Conservation (phyloP, 1,140 invertebrate genomes). For the Conus ventricosus region DNA sequence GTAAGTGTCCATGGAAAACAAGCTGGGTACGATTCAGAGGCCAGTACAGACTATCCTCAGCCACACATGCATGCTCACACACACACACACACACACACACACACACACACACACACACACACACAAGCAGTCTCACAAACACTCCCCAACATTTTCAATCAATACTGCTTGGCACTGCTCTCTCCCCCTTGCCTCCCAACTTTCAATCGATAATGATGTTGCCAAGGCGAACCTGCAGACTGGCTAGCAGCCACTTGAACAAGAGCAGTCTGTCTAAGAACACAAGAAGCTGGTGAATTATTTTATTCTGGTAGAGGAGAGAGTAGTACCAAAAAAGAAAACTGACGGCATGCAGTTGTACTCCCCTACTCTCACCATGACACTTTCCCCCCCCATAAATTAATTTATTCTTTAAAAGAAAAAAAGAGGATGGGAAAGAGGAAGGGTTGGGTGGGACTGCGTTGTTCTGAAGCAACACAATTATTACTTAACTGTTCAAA, state of each 20-base stretch:
- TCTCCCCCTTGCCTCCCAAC: neutral
- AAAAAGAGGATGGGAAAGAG: too few species aligned
- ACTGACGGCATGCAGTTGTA: too few species aligned
- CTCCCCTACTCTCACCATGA: too few species aligned
- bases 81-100: constrained; percentile 17
- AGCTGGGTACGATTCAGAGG: neutral
- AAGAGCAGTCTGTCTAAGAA: neutral
- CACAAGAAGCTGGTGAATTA: neutral
- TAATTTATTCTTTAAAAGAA: too few species aligned
- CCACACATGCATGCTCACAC: neutral
- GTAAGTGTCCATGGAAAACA: neutral
- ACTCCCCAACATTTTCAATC: constrained; percentile 22
- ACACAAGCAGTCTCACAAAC: neutral
- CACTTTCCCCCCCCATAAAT: too few species aligned
- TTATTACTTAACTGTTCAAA: too few species aligned
- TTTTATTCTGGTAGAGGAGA: neutral
- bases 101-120: constrained; percentile 24
- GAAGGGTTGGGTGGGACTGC: too few species aligned
- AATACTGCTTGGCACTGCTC: constrained; percentile 38
- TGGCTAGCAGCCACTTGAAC: neutral
- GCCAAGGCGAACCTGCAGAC: constrained; percentile 22
- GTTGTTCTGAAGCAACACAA: too few species aligned
- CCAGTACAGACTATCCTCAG: neutral
- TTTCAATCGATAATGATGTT: constrained; percentile 30
- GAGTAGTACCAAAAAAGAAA: neutral